Percentiles rank a stretch among this genome's conserved stretches.
Conservation (phyloP, 2,797 vertebrate genomes). For the Siniperca scherzeri region DNA sequence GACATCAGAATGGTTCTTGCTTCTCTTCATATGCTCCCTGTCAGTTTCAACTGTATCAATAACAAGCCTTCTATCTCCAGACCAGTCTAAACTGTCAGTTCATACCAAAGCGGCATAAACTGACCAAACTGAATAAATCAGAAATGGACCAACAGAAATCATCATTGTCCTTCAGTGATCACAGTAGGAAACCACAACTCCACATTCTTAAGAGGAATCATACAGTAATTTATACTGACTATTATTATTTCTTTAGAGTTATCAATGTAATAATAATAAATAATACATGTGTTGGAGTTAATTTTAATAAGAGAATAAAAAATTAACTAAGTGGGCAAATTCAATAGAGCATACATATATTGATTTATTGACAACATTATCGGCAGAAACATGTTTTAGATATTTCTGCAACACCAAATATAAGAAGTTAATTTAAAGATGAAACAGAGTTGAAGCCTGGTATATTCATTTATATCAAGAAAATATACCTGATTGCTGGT, state of each 20-base stretch:
- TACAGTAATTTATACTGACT: neutral
- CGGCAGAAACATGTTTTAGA: neutral
- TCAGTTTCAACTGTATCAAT: neutral
- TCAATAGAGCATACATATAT: neutral
- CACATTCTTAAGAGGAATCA: neutral
- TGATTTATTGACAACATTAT: neutral
- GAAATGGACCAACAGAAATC: neutral
- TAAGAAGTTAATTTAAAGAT: neutral
- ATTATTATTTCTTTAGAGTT: neutral
- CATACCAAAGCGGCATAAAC: too few relatives aligned
- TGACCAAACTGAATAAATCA: neutral
- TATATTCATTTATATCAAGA: neutral
- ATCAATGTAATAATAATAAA: neutral
- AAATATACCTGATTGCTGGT: neutral
- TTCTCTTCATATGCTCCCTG: constrained; percentile 4
- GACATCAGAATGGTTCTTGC: neutral
- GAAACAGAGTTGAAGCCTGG: neutral
- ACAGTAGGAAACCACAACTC: neutral
- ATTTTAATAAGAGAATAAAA: neutral
- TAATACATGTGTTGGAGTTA: neutral
- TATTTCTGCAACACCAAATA: neutral
- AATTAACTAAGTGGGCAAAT: neutral
- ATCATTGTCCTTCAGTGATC: neutral
- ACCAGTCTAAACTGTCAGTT: too few relatives aligned
- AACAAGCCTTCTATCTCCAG: neutral